Percentiles rank a stretch among this genome's conserved stretches.
phyloP scores from a whole-genome alignment of 2,113 vertebrate species.

The Ceuthmochares aereus region DNA sequence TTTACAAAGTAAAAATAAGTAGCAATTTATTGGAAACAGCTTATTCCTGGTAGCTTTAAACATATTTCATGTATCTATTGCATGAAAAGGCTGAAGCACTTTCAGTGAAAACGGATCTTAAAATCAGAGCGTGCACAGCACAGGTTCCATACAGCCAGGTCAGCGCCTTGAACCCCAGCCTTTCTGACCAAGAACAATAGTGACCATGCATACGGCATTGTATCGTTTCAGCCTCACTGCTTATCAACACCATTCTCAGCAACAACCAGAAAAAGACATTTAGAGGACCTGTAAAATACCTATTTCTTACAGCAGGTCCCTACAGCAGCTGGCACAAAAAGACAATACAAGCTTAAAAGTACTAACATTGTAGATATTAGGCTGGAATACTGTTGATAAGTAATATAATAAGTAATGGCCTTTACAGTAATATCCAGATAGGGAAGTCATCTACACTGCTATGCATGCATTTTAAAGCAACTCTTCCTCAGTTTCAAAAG shows the following conservation, averaged over 20 bases:
- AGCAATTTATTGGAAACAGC: background rate
- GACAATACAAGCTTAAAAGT: background rate
- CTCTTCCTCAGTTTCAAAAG: background rate
- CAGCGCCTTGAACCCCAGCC: background rate
- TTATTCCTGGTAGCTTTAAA: background rate
- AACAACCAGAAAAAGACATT: background rate
- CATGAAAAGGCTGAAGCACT: background rate
- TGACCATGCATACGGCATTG: background rate
- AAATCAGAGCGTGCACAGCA: rapidly evolving
- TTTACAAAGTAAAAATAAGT: background rate
- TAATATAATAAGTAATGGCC: background rate
- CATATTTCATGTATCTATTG: background rate
- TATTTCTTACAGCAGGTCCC: background rate
- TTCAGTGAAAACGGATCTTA: background rate
- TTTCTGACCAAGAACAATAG: background rate
- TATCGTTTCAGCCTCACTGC: background rate
- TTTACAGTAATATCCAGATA: background rate
- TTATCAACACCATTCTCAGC: background rate
- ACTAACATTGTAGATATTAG: background rate
- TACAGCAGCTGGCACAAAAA: background rate
- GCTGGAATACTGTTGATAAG: background rate
- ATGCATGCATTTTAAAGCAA: background rate
- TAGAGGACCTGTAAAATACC: background rate
- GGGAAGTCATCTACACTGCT: background rate
- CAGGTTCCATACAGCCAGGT: background rate